Conservation (phyloP, 2,888 invertebrate genomes). For the Cephus sareptanus region DNA sequence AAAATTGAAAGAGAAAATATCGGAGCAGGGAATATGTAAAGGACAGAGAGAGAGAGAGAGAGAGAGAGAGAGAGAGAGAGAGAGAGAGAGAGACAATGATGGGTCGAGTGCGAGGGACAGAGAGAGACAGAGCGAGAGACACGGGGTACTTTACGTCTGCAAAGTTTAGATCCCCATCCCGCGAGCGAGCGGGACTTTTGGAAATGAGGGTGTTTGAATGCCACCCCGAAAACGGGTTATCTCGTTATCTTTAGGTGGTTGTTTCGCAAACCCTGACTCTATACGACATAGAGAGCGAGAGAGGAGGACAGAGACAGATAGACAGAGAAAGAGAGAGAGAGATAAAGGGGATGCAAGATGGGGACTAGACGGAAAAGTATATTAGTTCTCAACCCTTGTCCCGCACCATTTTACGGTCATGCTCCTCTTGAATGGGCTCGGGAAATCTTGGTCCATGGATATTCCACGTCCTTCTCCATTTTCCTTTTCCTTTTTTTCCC, state of each 20-base stretch:
- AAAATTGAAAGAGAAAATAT: too few relatives aligned
- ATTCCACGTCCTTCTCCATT: background rate
- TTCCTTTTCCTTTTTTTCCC: background rate
- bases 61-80: too few relatives aligned
- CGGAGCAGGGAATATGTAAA: too few relatives aligned
- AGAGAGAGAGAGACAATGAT: background rate
- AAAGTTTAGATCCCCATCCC: slow-evolving; percentile 10
- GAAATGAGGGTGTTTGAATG: slow-evolving; percentile 58
- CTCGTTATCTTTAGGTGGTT: slow-evolving; percentile 52
- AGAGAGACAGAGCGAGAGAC: background rate
- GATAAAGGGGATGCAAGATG: background rate
- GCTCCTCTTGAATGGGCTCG: slow-evolving; percentile 21
- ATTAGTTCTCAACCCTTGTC: slow-evolving; percentile 46
- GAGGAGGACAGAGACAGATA: background rate
- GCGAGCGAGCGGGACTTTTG: slow-evolving; percentile 33
- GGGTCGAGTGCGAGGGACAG: background rate
- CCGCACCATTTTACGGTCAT: slow-evolving; percentile 29
- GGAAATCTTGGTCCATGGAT: slow-evolving; percentile 25
- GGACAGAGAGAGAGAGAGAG: too few relatives aligned
- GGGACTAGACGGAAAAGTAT: slow-evolving; percentile 34
- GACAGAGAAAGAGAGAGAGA: slow-evolving; percentile 5
- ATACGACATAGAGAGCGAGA: slow-evolving; percentile 21
- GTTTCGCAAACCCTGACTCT: slow-evolving; percentile 33
- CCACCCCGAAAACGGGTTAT: slow-evolving; percentile 51
- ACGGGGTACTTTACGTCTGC: slow-evolving; percentile 9